Conservation (phyloP, 2,888 invertebrate species). For the Dynastes hyllus region DNA sequence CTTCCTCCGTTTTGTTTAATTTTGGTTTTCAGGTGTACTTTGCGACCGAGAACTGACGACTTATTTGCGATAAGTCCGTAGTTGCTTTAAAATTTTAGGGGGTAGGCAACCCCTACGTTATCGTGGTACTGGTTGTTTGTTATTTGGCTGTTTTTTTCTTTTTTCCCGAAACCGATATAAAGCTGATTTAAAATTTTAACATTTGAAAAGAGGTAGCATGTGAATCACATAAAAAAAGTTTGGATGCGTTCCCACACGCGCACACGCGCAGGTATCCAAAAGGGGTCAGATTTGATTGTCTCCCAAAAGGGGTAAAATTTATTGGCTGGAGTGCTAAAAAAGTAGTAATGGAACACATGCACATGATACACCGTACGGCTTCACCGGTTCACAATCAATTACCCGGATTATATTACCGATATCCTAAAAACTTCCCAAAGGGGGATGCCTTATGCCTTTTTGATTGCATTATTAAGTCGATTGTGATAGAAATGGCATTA, state of each 20-base stretch:
- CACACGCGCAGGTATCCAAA: neutral
- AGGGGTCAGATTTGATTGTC: neutral
- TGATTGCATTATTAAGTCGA: conserved; percentile 42
- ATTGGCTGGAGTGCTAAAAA: no score
- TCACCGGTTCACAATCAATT: conserved; percentile 36
- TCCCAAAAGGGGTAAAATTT: no score
- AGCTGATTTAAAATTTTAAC: neutral
- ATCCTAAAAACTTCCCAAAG: conserved; percentile 40
- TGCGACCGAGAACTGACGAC: conserved; percentile 3
- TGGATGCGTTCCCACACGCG: no score
- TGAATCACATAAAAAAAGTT: neutral
- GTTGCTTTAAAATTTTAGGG: conserved; percentile 36
- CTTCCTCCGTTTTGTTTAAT: conserved; percentile 1
- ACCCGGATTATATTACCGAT: conserved; percentile 38
- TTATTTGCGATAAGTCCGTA: conserved; percentile 28
- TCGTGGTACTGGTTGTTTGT: neutral
- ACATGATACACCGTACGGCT: neutral
- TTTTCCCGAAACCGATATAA: neutral
- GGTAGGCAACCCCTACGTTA: neutral
- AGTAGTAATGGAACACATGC: neutral
- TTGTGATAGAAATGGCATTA: conserved; percentile 45
- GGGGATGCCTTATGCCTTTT: conserved; percentile 27
- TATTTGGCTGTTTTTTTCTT: neutral
- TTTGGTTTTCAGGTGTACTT: conserved; percentile 32
- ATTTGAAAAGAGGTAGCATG: neutral